These are phyloP conservation scores for Tubulanus polymorphus DNA, from an alignment of 2,888 invertebrate species.

Conservation along the genomic window DNA sequence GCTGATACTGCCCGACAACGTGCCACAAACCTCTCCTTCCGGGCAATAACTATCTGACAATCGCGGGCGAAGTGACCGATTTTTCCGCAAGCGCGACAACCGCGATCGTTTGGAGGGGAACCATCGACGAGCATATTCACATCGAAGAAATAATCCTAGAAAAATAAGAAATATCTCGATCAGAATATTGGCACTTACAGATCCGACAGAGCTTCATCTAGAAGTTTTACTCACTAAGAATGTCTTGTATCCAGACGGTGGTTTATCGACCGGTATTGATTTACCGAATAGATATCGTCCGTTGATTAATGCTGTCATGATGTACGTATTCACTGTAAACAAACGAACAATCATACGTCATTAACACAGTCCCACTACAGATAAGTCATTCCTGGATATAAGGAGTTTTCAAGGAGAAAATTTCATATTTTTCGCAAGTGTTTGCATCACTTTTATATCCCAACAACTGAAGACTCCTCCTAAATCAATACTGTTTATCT, in stretches of 20 bases:
- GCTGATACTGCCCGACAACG: neutral
- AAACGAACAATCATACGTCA: too few species aligned
- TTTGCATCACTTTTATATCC: too few species aligned
- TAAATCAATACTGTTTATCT: neutral
- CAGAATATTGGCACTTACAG: neutral
- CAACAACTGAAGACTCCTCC: too few species aligned
- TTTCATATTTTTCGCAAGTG: too few species aligned
- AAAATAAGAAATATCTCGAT: constrained; percentile 3
- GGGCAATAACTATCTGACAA: constrained; percentile 43
- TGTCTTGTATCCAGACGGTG: constrained; percentile 12
- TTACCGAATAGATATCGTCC: constrained; percentile 52
- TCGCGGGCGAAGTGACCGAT: constrained; percentile 59
- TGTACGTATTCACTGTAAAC: constrained; percentile 56
- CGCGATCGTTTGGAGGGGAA: constrained; percentile 57
- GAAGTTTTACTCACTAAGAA: constrained; percentile 10
- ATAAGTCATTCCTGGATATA: too few species aligned
- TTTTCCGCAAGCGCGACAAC: constrained; percentile 58
- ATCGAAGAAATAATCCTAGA: constrained; percentile 54
- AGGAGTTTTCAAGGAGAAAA: too few species aligned
- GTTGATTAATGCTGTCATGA: constrained; percentile 51
- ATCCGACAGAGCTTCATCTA: neutral
- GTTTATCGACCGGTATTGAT: constrained; percentile 19
- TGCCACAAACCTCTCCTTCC: constrained; percentile 25
- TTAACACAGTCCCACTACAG: neutral
- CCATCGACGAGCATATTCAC: constrained; percentile 48